These are phyloP conservation scores for Acanthosepion esculentum DNA, from an alignment of 2,888 invertebrate species.

Conservation along the genomic window DNA sequence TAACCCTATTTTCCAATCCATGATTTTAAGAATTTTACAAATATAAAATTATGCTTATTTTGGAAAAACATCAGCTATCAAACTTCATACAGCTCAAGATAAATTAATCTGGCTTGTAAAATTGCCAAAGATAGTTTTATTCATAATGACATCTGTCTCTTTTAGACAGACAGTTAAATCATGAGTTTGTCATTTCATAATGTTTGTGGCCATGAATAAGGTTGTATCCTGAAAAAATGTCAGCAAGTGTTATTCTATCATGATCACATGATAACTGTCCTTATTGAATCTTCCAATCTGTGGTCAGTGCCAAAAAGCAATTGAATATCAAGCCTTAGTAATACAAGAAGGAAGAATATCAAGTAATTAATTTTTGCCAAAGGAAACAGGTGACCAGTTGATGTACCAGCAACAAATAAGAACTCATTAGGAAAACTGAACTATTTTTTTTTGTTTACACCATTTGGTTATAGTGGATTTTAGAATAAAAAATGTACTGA, in stretches of 20 bases:
- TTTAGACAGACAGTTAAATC: neutral
- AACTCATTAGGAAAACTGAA: no score
- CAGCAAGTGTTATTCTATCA: neutral
- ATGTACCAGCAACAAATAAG: neutral
- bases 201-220: neutral
- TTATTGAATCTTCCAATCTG: neutral
- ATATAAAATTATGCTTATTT: no score
- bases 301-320: neutral
- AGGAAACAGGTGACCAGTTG: neutral
- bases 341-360: neutral
- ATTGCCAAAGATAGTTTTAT: no score
- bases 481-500: no score
- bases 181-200: neutral
- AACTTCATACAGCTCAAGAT: no score
- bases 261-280: neutral
- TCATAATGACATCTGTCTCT: neutral
- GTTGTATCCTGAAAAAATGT: neutral
- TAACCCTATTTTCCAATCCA: no score
- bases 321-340: neutral
- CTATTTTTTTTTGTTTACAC: no score
- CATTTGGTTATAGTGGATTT: no score
- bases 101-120: no score
- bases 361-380: neutral
- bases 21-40: no score
- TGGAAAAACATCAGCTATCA: no score